Evolutionary conservation across 2,888 invertebrate species (phyloP).

Genomic region (Trachelus iudaicus): DNA sequence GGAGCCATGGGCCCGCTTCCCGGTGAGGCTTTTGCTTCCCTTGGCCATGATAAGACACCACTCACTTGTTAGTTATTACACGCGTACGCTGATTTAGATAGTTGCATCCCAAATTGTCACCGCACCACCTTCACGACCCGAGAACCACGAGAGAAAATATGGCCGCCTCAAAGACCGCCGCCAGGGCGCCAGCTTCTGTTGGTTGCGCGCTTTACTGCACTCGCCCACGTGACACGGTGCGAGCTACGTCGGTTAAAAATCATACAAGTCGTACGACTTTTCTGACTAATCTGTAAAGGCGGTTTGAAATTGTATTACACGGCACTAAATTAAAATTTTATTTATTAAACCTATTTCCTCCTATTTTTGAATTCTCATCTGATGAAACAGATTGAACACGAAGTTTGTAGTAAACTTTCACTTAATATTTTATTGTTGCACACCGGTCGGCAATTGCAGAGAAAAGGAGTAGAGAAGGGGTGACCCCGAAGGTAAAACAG

Average conservation of each 20-base stretch:
- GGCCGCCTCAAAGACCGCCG: constrained; percentile 51
- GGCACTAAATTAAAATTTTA: background rate
- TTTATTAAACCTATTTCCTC: background rate
- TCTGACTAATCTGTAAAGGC: background rate
- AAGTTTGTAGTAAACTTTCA: background rate
- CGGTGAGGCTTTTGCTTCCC: constrained; percentile 57
- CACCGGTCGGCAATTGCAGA: background rate
- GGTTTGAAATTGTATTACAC: background rate
- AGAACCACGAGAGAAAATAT: constrained; percentile 60
- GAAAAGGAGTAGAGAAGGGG: background rate
- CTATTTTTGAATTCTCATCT: background rate
- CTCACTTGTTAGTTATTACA: constrained; percentile 27
- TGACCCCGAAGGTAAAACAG: background rate
- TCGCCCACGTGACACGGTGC: background rate
- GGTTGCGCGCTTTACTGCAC: background rate
- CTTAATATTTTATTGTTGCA: background rate
- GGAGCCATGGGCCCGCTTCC: constrained; percentile 57
- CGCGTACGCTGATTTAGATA: constrained; percentile 42
- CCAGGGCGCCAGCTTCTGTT: constrained; percentile 36
- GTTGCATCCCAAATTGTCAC: constrained; percentile 56
- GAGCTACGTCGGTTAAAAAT: background rate
- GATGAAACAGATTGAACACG: background rate
- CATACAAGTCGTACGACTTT: background rate
- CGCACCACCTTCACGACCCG: constrained; percentile 50
- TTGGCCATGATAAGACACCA: constrained; percentile 56